phyloP scores from a whole-genome alignment of 2,888 invertebrate genomes.

The Cryptophagus acutangulus region DNA sequence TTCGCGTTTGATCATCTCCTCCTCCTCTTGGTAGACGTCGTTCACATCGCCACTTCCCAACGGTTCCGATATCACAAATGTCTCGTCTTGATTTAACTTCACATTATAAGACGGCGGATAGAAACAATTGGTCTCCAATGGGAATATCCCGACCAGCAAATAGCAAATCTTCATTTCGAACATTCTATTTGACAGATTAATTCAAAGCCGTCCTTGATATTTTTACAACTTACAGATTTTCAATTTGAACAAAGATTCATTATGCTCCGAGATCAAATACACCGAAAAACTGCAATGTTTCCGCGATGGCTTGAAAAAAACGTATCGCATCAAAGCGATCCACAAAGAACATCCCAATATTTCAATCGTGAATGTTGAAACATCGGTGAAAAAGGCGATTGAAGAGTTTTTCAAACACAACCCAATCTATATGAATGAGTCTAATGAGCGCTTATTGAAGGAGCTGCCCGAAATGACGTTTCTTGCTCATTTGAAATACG shows the following conservation, averaged over 20 bases:
- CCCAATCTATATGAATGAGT: slow-evolving; percentile 33
- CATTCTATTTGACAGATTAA: neutral
- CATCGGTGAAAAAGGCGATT: slow-evolving; percentile 57
- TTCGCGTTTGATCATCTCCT: slow-evolving; percentile 38
- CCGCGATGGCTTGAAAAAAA: slow-evolving; percentile 35
- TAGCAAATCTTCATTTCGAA: neutral
- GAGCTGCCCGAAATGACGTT: slow-evolving; percentile 25
- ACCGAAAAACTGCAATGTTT: slow-evolving; percentile 58
- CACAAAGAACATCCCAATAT: slow-evolving; percentile 37
- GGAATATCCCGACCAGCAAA: neutral
- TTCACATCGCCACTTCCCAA: slow-evolving; percentile 42
- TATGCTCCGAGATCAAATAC: slow-evolving; percentile 65
- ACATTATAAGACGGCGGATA: slow-evolving; percentile 45
- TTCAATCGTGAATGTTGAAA: slow-evolving; percentile 52
- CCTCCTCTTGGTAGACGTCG: slow-evolving; percentile 42
- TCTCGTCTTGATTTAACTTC: slow-evolving; percentile 40
- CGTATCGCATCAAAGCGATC: slow-evolving; percentile 41
- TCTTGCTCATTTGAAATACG: slow-evolving; percentile 36
- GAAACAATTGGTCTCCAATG: no score
- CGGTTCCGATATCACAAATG: slow-evolving; percentile 42
- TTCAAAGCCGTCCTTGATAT: slow-evolving; percentile 12
- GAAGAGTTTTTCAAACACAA: slow-evolving; percentile 52
- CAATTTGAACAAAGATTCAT: slow-evolving; percentile 58
- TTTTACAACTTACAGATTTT: slow-evolving; percentile 60
- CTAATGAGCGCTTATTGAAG: slow-evolving; percentile 28